A percentile compares a stretch with the other conserved stretches of the same genome.
phyloP scores from a whole-genome alignment of 2,888 invertebrate genomes.

The Ormyrus rosae region DNA sequence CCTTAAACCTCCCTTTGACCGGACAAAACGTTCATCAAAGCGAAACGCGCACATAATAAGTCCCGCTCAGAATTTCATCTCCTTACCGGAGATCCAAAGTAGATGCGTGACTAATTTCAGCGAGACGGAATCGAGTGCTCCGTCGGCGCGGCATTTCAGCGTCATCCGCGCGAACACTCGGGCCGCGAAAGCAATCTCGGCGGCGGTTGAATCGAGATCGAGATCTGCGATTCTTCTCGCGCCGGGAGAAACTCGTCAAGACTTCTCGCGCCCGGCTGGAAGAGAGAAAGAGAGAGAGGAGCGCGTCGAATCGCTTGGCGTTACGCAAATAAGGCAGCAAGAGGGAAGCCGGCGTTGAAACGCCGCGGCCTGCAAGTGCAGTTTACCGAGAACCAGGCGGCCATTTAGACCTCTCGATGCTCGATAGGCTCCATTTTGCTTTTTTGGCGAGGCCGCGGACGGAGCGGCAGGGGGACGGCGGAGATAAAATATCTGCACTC shows the following conservation, averaged over 20 bases:
- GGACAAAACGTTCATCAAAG: too few relatives aligned
- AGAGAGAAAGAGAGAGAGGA: not conserved
- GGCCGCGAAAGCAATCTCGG: not conserved
- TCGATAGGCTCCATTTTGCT: too few relatives aligned
- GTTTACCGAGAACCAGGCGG: conserved; percentile 16
- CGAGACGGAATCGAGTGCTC: conserved; percentile 15
- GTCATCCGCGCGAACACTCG: not conserved
- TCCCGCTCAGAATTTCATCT: conserved; percentile 30
- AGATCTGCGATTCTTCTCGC: conserved; percentile 15
- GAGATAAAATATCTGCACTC: not conserved
- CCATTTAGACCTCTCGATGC: not conserved
- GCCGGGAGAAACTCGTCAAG: not conserved
- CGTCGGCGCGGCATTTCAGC: not conserved
- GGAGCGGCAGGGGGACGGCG: too few relatives aligned
- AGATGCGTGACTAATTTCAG: conserved; percentile 31
- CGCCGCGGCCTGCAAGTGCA: not conserved
- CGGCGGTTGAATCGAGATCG: conserved; percentile 17
- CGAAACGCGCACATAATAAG: not conserved
- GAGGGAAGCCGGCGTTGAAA: conserved; percentile 1
- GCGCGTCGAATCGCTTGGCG: conserved; percentile 28
- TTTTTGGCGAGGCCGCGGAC: too few relatives aligned
- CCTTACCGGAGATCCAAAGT: not conserved
- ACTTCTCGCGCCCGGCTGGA: not conserved
- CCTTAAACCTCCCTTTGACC: too few relatives aligned
- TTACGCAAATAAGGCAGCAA: conserved; percentile 18